phyloP scores from a whole-genome alignment of 2,113 vertebrate species.

The Todiramphus chloris region DNA sequence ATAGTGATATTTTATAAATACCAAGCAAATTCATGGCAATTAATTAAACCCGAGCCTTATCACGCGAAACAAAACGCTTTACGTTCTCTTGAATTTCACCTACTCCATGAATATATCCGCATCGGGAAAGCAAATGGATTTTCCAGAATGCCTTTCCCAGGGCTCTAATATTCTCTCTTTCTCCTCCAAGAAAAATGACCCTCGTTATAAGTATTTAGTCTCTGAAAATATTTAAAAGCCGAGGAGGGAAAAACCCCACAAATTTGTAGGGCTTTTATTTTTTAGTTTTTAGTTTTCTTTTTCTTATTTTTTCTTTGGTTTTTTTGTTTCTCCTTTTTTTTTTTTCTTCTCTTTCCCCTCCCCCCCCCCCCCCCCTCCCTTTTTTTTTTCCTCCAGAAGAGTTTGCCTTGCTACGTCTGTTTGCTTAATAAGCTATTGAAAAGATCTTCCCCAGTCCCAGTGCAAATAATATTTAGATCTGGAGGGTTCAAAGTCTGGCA shows the following conservation, averaged over 20 bases:
- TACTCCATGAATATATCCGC: constrained; percentile 4
- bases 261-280: background rate
- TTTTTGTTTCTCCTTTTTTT: too few relatives aligned
- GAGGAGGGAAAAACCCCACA: fast-evolving
- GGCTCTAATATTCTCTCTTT: constrained; percentile 52
- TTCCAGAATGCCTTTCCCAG: constrained; percentile 62
- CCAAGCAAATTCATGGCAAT: constrained; percentile 50
- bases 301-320: too few relatives aligned
- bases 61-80: constrained; percentile 46
- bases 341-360: background rate
- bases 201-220: constrained; percentile 21
- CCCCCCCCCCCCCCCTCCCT: too few relatives aligned
- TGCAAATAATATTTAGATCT: constrained; percentile 50
- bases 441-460: constrained; percentile 37
- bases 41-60: constrained; percentile 61
- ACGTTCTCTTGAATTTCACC: constrained; percentile 45
- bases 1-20: constrained; percentile 65
- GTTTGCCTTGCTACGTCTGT: background rate
- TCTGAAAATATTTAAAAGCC: constrained; percentile 37
- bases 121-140: constrained; percentile 53
- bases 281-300: too few relatives aligned
- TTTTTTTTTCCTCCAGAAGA: background rate
- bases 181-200: constrained; percentile 43
- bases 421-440: constrained; percentile 55
- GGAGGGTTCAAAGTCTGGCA: constrained; percentile 32